These are phyloP conservation scores for Halictus ligatus DNA, from an alignment of 2,888 invertebrate species.

Conservation along the genomic window DNA sequence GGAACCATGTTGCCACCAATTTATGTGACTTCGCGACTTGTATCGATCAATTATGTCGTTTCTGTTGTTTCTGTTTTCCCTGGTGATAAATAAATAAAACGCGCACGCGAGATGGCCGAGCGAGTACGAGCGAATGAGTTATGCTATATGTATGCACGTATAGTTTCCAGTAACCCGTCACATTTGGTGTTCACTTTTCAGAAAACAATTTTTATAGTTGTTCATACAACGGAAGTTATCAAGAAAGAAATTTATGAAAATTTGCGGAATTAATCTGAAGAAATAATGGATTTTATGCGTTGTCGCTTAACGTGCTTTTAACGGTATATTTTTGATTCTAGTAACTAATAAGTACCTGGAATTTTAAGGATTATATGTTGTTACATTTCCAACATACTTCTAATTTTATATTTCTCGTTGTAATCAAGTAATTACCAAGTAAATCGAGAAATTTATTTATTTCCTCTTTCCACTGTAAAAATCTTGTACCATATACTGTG, in stretches of 20 bases:
- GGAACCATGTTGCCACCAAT: slow-evolving; percentile 9
- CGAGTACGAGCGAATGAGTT: not conserved
- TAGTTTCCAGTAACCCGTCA: not conserved
- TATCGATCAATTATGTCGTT: slow-evolving; percentile 62
- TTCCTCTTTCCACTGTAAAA: not conserved
- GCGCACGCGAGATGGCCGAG: not conserved
- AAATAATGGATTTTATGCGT: not conserved
- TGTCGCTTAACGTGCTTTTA: too few relatives aligned
- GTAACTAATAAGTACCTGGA: too few relatives aligned
- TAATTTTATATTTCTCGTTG: too few relatives aligned
- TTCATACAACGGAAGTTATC: not conserved
- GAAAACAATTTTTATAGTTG: not conserved
- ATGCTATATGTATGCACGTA: not conserved
- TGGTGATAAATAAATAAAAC: slow-evolving; percentile 42
- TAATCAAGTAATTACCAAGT: too few relatives aligned
- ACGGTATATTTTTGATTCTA: too few relatives aligned
- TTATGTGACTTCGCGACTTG: slow-evolving; percentile 45
- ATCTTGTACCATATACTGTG: not conserved
- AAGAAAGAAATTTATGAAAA: not conserved
- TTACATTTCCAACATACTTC: too few relatives aligned
- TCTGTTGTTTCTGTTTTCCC: slow-evolving; percentile 68
- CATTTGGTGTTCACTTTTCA: not conserved
- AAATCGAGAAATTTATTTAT: too few relatives aligned
- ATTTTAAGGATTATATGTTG: too few relatives aligned
- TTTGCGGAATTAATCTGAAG: not conserved